Evolutionary conservation across 2,888 invertebrate species (phyloP), one percentile per base, ranked within the genome.

Genomic region (Eledone cirrhosa): DNA sequence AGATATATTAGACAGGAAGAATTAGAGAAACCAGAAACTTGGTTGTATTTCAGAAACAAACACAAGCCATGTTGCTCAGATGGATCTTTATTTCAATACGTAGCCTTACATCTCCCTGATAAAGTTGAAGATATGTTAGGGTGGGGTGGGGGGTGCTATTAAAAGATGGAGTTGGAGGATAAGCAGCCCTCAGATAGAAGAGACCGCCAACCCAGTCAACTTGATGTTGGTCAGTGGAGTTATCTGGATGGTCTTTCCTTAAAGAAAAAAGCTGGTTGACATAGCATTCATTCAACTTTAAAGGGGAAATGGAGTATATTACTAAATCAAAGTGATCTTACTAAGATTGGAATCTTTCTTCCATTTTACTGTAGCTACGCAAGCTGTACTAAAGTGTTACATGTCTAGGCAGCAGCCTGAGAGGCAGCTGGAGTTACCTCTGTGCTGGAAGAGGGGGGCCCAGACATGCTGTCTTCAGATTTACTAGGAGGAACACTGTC

Each of bases 81-180:
- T 76, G 76, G 76, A 76, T 47, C 76, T 76, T 76, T 76, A 76
- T 76, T 76, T 48, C 47, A 48, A n/a, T 24, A 76, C 76, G 76
- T 76, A 76, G 76, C 76, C 76, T 76, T 76, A 76, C 76, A 76
- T 47, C 48, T 41, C 76, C 76, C 76, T 76, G 76, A 76, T 48
- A 76, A 48, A 48, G 76, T 76, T 76, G 48, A 76, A 76, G 24
- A 41, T n/a, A 41, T n/a, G 29, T 72, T 41, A 72, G 47, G 76
- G 29, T 19, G 24, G 24, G 76, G 74, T 47, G 76, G 29, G 24
- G 24, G 76, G 74, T 47, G 76, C 48, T 48, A 76, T 47, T 48
- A 76, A 76, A 76, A 47, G 76, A 47, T 47, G 76, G 76, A 47
- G 72, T 72, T 72, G 72, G 72, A 72, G 31, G n/a, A 72, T 72